Evolutionary conservation across 2,888 invertebrate species (phyloP), one percentile per base, ranked within the genome.

Genomic region (Pyrrhia umbra): DNA sequence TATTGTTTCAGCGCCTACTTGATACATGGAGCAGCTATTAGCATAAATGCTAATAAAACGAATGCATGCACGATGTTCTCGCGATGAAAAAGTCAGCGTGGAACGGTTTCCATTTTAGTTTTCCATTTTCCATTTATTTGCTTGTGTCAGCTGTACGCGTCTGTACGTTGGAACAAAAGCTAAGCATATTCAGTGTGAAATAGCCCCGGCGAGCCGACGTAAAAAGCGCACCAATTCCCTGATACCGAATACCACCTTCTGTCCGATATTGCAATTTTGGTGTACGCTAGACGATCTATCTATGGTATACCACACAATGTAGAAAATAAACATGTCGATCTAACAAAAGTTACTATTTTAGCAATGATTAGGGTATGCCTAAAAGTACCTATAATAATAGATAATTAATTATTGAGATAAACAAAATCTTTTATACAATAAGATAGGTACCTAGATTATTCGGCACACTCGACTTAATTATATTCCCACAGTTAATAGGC

Each of bases 181-280:
- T 65, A 60, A 65, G 72, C 74, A 67, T 65, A 75, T 79, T 75
- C 62, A 52, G 64, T 58, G 69, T 57, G 72, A 67, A 69, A 81
- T 68, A 42, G 64, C 27, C 40, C 50, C 40, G 59, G 54, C 50
- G 20, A 59, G 46, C 59, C 15, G 37, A 46, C 30, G 39, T 50
- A 60, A 64, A 73, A 82, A 81, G 67, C 60, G 72, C 62, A 68
- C 57, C 69, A 69, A 70, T 78, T 61, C 45, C 51, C 59, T 58
- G 30, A 58, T 13, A 30, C 30, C 30, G n/a, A n/a, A n/a, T 55
- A 60, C 67, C 59, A 57, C 54, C 77, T 76, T 77, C 66, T 80
- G 80, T 68, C 69, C 76, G 77, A 81, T 85, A 84, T 83, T 84
- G 82, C 79, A 80, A 79, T 81, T 82, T 81, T 63, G 75, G 59